Conservation (phyloP, 1,140 invertebrate species). For the Brachionus rubens region DNA sequence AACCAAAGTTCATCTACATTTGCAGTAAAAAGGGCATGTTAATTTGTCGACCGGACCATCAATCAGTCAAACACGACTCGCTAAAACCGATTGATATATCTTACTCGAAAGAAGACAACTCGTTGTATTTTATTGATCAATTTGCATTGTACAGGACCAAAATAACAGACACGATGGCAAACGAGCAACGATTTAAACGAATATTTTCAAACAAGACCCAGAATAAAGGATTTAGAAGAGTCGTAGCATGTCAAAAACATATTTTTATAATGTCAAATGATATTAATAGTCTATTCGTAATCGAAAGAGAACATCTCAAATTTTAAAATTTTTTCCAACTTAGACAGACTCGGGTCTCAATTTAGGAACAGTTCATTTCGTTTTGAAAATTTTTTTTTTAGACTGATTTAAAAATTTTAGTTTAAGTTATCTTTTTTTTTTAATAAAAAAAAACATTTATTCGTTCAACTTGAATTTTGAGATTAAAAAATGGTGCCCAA, state of each 20-base stretch:
- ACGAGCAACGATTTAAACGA: constrained; percentile 41
- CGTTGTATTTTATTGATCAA: constrained; percentile 30
- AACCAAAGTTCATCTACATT: constrained; percentile 37
- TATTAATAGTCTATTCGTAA: constrained; percentile 41
- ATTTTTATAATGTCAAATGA: constrained; percentile 45
- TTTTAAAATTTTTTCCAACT: background rate
- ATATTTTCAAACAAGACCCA: constrained; percentile 41
- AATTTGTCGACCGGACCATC: constrained; percentile 36
- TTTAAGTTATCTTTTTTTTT: background rate
- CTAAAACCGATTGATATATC: constrained; percentile 37
- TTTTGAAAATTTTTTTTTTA: constrained; percentile 20
- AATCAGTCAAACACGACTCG: constrained; percentile 44
- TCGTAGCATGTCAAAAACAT: constrained; percentile 23
- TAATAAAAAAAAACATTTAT: constrained; percentile 19
- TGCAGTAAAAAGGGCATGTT: constrained; percentile 43
- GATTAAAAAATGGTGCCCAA: background rate
- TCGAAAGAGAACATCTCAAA: constrained; percentile 31
- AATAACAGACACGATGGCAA: constrained; percentile 29
- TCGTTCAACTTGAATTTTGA: background rate
- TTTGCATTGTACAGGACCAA: constrained; percentile 14
- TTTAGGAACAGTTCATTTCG: too few relatives aligned
- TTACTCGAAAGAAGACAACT: constrained; percentile 26
- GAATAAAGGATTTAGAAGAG: constrained; percentile 41
- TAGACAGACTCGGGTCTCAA: background rate
- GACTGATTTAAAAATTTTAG: background rate